Evolutionary conservation across 2,797 vertebrate species (phyloP), one percentile per base, ranked within the genome.

Genomic region (Limnodromus scolopaceus): DNA sequence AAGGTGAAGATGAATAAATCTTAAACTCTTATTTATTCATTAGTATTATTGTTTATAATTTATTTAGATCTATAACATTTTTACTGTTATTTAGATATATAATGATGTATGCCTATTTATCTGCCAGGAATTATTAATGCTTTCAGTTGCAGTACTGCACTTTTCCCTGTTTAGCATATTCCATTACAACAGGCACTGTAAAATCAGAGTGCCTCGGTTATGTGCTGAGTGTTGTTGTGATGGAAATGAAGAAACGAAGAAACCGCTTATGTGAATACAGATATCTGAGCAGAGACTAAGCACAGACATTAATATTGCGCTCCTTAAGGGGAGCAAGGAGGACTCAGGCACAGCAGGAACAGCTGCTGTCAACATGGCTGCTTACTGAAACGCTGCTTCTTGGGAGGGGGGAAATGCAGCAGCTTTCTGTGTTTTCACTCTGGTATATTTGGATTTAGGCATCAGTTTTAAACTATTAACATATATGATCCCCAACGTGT

Each of bases 281-380:
- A 84, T 60, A 76, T 90, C 61, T 38, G 38, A 92, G 81, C 34
- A 71, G 25, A 41, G 54, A 32, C 39, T 53, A 34, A 84, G 58
- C 36, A 49, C 2, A 5, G 65, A 41, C 80, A 66, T 41, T 55
- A 72, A 3, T 74, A 45, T 13, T 65, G 13, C 39, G 25, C 46
- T 88, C 61, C 49, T 91, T 46, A 58, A 74, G 66, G 79, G 22
- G 10, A 30, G 19, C 0, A 0, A 74, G 39, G 51, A 93, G n/a
- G 45, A 63, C 54, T 86, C 72, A 15, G 68, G n/a, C 93, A 28
- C 25, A 8, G 87, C 92, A 90, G 80, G 91, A 93, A 13, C 93
- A 93, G 93, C 85, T 89, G 94, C 69, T 92, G 79, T 28, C 43
- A 84, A 41, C 66, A 8, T 11, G 87, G 83, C 69, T 90, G 54